Percentiles rank a stretch among this genome's conserved stretches.
Conservation (phyloP, 1,140 invertebrate species). For the Zaprionus camerounensis region DNA sequence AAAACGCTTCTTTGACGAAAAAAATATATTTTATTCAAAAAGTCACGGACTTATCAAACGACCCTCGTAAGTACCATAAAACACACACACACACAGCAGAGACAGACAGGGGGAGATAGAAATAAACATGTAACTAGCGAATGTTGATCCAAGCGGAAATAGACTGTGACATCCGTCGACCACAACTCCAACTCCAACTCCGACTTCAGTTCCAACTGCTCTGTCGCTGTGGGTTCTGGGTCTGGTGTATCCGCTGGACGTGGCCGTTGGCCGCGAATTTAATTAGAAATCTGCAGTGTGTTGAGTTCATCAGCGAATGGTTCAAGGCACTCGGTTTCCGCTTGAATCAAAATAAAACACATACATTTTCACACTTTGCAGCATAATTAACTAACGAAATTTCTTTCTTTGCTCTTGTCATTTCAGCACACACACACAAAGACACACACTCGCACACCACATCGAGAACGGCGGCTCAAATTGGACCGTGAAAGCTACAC, state of each 20-base stretch:
- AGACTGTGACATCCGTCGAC: slow-evolving; percentile 75
- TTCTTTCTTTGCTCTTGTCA: slow-evolving; percentile 77
- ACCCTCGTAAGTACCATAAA: slow-evolving; percentile 43
- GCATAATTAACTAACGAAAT: slow-evolving; percentile 78
- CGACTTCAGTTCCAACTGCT: background rate
- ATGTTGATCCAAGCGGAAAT: slow-evolving; percentile 60
- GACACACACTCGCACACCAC: background rate
- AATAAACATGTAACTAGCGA: slow-evolving; percentile 45
- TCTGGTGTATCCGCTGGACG: slow-evolving; percentile 68
- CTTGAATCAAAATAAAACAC: slow-evolving; percentile 15
- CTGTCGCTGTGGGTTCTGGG: slow-evolving; percentile 17
- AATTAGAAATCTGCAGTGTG: slow-evolving; percentile 70
- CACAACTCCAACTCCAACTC: background rate
- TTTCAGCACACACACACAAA: slow-evolving; percentile 56
- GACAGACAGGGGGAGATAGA: background rate
- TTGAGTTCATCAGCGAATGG: slow-evolving; percentile 42
- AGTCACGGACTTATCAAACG: no score
- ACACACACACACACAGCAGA: background rate
- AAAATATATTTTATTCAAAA: no score
- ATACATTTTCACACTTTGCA: slow-evolving; percentile 68
- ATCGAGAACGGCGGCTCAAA: slow-evolving; percentile 48
- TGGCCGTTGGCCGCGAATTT: slow-evolving; percentile 73
- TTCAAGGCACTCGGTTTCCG: slow-evolving; percentile 77
- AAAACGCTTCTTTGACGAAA: no score
- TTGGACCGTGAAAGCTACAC: slow-evolving; percentile 69